Evolutionary conservation across 2,113 vertebrate genomes (phyloP).

Genomic region (Channa maculata): DNA sequence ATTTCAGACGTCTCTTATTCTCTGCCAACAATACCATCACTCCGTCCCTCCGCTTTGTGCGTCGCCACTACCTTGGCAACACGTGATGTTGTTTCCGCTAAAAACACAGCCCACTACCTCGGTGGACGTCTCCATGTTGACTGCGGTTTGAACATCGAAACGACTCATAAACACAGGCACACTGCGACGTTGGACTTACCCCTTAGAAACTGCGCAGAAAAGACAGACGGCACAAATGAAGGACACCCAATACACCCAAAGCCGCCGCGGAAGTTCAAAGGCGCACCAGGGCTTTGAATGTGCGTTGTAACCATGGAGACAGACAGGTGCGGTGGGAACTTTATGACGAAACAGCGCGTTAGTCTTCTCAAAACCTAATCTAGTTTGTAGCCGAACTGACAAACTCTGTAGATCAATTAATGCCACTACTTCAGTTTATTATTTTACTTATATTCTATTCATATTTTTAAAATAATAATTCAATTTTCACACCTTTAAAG

Average conservation of each 20-base stretch:
- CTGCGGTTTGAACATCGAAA: not conserved
- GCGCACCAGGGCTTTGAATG: not conserved
- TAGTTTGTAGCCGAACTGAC: not conserved
- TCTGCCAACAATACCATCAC: not conserved
- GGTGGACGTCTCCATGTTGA: not conserved
- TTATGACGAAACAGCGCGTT: too few relatives aligned
- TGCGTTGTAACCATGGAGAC: conserved; percentile 54
- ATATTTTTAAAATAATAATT: not conserved
- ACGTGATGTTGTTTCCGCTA: too few relatives aligned
- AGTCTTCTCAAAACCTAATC: too few relatives aligned
- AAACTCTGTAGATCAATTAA: too few relatives aligned
- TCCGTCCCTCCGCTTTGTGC: conserved; percentile 10
- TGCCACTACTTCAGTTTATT: too few relatives aligned
- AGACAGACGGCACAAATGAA: not conserved
- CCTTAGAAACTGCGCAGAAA: conserved; percentile 17
- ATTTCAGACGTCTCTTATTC: not conserved
- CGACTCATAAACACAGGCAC: not conserved
- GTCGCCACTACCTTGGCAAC: conserved; percentile 52
- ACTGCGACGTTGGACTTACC: conserved; percentile 4
- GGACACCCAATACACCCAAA: conserved; percentile 38
- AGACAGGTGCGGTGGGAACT: not conserved
- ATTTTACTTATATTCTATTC: not conserved
- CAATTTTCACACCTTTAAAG: not conserved
- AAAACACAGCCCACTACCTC: not conserved
- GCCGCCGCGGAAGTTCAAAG: conserved; percentile 3